phyloP scores from a whole-genome alignment of 2,888 invertebrate species.

The Hedychridium roseum region DNA sequence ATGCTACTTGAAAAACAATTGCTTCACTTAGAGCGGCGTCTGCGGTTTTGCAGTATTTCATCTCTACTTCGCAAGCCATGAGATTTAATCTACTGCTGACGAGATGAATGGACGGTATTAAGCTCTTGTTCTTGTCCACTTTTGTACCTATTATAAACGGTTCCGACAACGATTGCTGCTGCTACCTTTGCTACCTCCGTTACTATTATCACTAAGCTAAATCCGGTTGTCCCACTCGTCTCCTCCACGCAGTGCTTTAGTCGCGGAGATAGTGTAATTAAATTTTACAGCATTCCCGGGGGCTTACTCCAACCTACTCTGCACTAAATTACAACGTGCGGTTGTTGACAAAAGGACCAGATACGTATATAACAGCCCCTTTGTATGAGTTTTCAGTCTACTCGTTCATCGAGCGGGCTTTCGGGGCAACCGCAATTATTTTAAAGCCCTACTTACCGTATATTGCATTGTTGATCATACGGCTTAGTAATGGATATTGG shows the following conservation, averaged over 20 bases:
- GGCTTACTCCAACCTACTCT: slow-evolving; percentile 1
- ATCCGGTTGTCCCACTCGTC: not conserved
- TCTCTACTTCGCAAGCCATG: too few species aligned
- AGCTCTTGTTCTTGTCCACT: not conserved
- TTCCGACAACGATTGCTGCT: not conserved
- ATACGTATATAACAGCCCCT: too few species aligned
- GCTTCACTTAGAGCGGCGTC: too few species aligned
- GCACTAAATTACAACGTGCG: slow-evolving; percentile 4
- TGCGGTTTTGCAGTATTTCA: too few species aligned
- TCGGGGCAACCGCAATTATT: too few species aligned
- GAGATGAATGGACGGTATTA: slow-evolving; percentile 2
- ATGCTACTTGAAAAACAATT: too few species aligned
- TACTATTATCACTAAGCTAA: not conserved
- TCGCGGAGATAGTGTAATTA: slow-evolving; percentile 1
- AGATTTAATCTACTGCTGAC: not conserved
- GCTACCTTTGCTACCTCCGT: not conserved
- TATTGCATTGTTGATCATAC: too few species aligned
- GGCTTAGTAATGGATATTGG: too few species aligned
- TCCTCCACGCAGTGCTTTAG: not conserved
- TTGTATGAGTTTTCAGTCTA: too few species aligned
- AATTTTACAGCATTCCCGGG: slow-evolving; percentile 4
- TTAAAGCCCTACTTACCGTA: too few species aligned
- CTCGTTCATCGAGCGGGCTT: too few species aligned
- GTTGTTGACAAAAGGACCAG: slow-evolving; percentile 6
- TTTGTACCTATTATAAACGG: not conserved